Evolutionary conservation across 2,888 invertebrate species (phyloP).

Genomic region (Netelia melanura): DNA sequence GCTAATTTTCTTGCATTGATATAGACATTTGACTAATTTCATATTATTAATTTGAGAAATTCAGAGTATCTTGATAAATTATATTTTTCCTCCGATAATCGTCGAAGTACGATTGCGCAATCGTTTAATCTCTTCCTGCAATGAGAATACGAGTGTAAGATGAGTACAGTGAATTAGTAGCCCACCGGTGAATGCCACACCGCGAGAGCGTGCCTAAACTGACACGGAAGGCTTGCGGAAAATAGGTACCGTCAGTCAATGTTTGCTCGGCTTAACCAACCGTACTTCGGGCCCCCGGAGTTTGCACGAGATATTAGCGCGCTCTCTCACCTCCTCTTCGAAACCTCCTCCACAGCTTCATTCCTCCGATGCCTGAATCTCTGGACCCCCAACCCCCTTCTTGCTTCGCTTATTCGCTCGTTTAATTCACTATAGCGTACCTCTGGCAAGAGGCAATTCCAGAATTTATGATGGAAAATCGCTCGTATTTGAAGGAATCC

Average conservation of each 20-base stretch:
- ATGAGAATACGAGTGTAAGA: constrained; percentile 16
- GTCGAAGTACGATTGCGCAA: background rate
- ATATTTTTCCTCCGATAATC: background rate
- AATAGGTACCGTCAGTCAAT: constrained; percentile 79
- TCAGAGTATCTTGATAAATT: background rate
- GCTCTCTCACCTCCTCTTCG: constrained; percentile 73
- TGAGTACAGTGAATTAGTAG: constrained; percentile 59
- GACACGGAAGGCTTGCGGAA: constrained; percentile 70
- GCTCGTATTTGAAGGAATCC: background rate
- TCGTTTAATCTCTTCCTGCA: background rate
- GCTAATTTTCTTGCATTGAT: background rate
- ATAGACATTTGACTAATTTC: background rate
- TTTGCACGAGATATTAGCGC: constrained; percentile 79
- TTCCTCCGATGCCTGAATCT: constrained; percentile 59
- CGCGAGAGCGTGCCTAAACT: constrained; percentile 67
- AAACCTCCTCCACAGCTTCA: constrained; percentile 75
- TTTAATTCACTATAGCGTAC: constrained; percentile 43
- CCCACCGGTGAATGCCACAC: constrained; percentile 58
- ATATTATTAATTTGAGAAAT: background rate
- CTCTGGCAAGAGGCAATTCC: constrained; percentile 2
- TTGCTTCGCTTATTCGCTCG: constrained; percentile 42
- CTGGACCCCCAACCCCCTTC: constrained; percentile 50
- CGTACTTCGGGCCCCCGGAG: constrained; percentile 75
- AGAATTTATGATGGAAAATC: constrained; percentile 27
- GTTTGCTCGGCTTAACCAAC: constrained; percentile 82